Percentiles rank a stretch among this genome's conserved stretches.
These are phyloP conservation scores for Spinibarbus caldwelli DNA, from an alignment of 2,797 vertebrate species.

Conservation along the genomic window DNA sequence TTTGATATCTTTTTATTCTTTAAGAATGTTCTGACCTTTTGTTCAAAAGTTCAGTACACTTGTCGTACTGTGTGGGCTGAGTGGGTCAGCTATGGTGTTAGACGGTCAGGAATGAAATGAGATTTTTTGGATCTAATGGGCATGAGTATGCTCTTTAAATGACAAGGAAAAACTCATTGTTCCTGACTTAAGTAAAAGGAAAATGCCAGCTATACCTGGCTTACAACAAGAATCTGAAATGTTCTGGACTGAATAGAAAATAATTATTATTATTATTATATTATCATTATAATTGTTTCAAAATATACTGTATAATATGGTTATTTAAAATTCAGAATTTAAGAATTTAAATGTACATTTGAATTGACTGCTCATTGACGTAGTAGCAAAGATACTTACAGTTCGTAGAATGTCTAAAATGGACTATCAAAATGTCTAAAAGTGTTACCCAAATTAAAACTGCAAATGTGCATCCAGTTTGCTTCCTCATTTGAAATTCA, in stretches of 20 bases:
- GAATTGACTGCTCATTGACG: not conserved
- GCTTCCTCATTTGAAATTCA: not conserved
- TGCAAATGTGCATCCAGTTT: not conserved
- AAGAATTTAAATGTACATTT: not conserved
- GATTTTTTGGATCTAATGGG: conserved; percentile 13
- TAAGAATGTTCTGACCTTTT: conserved; percentile 29
- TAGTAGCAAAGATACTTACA: not conserved
- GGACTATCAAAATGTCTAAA: not conserved
- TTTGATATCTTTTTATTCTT: conserved; percentile 16
- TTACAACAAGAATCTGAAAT: not conserved
- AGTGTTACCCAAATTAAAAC: not conserved
- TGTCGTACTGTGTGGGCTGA: not conserved
- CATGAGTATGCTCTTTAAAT: conserved; percentile 30
- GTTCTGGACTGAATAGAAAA: not conserved
- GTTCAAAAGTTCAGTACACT: conserved; percentile 34
- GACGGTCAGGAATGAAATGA: not conserved
- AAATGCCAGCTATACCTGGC: not conserved
- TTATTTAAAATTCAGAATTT: not conserved
- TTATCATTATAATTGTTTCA: no score
- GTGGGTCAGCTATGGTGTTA: not conserved
- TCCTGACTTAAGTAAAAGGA: conserved; percentile 11
- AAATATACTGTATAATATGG: not conserved
- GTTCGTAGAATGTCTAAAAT: not conserved
- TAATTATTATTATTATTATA: not conserved
- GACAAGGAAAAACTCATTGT: conserved; percentile 2